Base-by-base conservation (phyloP, 37 sponge, comb jelly and placozoan genomes). In the Crambe crambe region DNA sequence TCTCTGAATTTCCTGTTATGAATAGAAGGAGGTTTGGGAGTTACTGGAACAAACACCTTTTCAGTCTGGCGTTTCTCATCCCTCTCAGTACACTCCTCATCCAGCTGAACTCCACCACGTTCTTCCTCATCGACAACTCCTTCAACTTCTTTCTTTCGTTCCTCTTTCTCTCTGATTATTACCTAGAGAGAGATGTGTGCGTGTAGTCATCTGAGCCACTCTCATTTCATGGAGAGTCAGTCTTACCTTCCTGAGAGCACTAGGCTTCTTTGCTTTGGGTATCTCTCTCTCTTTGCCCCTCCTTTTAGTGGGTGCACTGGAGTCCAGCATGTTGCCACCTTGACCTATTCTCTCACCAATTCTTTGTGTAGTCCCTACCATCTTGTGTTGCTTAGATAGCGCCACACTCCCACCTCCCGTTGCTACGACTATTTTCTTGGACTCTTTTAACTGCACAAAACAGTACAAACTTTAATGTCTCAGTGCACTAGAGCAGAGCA, bases 221-320 rank as follows among this genome's bases (percentile, higher is more conserved):
- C 51, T 15, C 12, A 12, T 47, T 6, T 47, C 12, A 47, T 47
- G 6, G 12, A 12, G 12, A 15, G 51, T 47, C 51, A 47, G 10
- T 47, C 74, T 37, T n/a, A 95, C 89, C 78, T 85, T 85, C 41
- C 92, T 91, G 57, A 98, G 68, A 68, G 89, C 68, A 42, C 76
- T 86, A 0, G 94, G 99, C 65, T 86, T 90, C 77, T 91, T 93
- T 59, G 80, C 83, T 70, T 93, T 93, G 5, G 94, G 91, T 37
- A 62, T 58, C 38, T 96, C 97, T 37, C 96, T 86, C 71, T 98
- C 96, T 73, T 98, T 98, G 27, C 99, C 99, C 30, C 96, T 76
- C 32, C 84, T 74, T 42, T 67, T 44, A 17, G 58, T 38, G 12
- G 99, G 96, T 0, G 96, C 99, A 72, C 84, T 92, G 23, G 99